Percentiles rank a stretch among this genome's conserved stretches.
phyloP scores from a whole-genome alignment of 2,888 invertebrate species.

The Tortrix viridana region DNA sequence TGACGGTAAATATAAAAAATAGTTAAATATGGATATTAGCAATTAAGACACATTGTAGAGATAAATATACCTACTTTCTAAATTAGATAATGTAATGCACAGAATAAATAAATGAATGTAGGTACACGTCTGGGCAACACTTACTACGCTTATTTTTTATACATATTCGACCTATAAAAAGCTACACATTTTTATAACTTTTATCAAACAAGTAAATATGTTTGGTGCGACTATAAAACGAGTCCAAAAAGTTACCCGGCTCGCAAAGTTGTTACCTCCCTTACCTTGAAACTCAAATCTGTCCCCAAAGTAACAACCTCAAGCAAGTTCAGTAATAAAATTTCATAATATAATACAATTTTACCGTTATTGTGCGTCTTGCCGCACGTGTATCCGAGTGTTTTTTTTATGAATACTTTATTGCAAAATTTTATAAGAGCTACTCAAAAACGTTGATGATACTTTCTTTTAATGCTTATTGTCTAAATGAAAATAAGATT shows the following conservation, averaged over 20 bases:
- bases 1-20: too few relatives aligned
- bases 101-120: too few relatives aligned
- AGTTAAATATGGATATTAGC: too few relatives aligned
- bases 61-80: too few relatives aligned
- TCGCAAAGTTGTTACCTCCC: background rate
- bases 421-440: conserved; percentile 2
- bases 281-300: conserved; percentile 9
- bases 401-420: conserved; percentile 22
- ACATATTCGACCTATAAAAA: too few relatives aligned
- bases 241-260: conserved; percentile 1
- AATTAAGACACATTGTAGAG: too few relatives aligned
- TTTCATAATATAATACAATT: conserved; percentile 17
- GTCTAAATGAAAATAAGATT: background rate
- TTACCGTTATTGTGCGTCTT: conserved; percentile 19
- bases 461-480: conserved; percentile 16
- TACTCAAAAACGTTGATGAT: conserved; percentile 4
- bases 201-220: background rate
- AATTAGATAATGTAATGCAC: too few relatives aligned
- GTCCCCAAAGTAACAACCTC: conserved; percentile 14
- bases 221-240: conserved; percentile 9
- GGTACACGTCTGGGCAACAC: too few relatives aligned
- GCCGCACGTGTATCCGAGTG: conserved; percentile 20
- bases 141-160: too few relatives aligned
- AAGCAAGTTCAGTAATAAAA: conserved; percentile 16
- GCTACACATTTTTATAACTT: too few relatives aligned